Base-by-base conservation (phyloP, 2,888 invertebrate species). In the Timema podura region DNA sequence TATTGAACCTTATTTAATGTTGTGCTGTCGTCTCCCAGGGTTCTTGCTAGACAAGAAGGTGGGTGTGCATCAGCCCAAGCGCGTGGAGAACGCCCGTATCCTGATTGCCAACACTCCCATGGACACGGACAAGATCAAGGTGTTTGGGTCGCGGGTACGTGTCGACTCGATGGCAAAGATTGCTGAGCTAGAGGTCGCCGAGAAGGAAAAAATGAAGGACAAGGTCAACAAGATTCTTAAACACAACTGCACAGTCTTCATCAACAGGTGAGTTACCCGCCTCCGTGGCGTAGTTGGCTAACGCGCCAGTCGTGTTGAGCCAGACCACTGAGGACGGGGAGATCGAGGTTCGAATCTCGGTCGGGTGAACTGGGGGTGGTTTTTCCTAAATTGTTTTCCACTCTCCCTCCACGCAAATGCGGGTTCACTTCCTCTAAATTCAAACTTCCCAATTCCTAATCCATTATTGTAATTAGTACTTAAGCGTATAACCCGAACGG, bases 101-200 rank as follows among this genome's bases (percentile, higher is more conserved):
- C 87, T 99, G 45, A 95, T 99, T 77, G 98, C 98, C 11, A 99
- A 99, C 81, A 99, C 99, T 10, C 96, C 99, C 0, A 99, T 99
- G 99, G 99, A 99, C 83, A 96, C 98, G 0, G 99, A 99, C 80
- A 99, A 99, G 84, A 97, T 99, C 76, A 98, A 99, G 85, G 91
- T 99, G 44, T 99, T 99, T 83, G 98, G 98, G 64, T 97, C 97
- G 59, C 91, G 95, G 74, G 96, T 95, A 75, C 91, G 93, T 78
- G 95, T 94, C 0, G 94, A 95, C 80, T 95, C 95, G 0, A 90
- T 95, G 88, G 90, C 94, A 0, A 94, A 98, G 82, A 95, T 99
- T 74, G 99, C 99, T 6, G 98, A 99, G 79, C 84, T 99, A 67
- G 99, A 99, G 83, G 83, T 93, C 65, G 98, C 98, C 1, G 99